Conservation (phyloP, 2,888 invertebrate species). For the Ephialtes manifestator region DNA sequence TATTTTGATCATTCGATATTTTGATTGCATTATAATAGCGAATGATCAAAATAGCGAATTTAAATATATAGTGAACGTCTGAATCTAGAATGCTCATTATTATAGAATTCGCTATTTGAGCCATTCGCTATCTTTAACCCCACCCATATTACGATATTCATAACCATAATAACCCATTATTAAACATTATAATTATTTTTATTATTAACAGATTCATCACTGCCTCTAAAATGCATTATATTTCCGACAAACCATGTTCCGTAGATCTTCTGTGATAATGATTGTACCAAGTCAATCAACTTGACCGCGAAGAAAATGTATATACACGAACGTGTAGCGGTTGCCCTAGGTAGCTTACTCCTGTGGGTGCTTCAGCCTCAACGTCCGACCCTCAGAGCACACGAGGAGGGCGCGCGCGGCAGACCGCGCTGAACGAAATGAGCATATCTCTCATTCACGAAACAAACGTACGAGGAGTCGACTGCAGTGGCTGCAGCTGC, state of each 20-base stretch:
- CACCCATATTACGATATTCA: no score
- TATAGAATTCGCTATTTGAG: no score
- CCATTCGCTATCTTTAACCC: no score
- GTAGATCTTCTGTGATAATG: background rate
- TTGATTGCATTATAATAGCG: no score
- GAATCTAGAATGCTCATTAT: no score
- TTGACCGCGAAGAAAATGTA: background rate
- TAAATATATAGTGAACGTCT: no score
- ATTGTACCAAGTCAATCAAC: conserved; percentile 5
- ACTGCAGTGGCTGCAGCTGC: conserved; percentile 2
- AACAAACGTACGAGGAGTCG: conserved; percentile 47
- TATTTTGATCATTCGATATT: no score
- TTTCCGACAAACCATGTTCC: background rate
- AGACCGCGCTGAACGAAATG: conserved; percentile 51
- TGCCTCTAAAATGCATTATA: background rate
- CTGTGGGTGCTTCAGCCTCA: background rate
- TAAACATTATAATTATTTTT: no score
- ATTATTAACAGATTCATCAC: background rate
- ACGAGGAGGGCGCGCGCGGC: conserved; percentile 15
- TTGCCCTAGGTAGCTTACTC: background rate
- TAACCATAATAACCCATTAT: no score
- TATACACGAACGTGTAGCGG: background rate
- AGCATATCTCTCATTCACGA: conserved; percentile 59
- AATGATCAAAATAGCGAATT: no score
- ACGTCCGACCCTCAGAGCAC: conserved; percentile 8